A percentile compares a stretch with the other conserved stretches of the same genome.
phyloP scores from a whole-genome alignment of 2,888 invertebrate genomes.

The Drosophila fungiperda region DNA sequence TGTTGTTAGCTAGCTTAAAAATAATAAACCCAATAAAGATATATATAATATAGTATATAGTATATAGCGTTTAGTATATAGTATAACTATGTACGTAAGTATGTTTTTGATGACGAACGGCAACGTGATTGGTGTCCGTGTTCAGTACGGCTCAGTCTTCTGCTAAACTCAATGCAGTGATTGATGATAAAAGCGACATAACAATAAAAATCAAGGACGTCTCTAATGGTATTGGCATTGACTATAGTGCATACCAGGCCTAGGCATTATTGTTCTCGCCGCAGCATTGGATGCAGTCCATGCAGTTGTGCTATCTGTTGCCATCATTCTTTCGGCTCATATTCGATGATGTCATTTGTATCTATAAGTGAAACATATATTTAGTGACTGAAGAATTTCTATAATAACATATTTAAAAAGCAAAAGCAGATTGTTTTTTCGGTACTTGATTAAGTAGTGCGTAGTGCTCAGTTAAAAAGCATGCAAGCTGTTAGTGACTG shows the following conservation, averaged over 20 bases:
- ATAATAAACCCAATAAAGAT: conserved; percentile 48
- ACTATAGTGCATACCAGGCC: conserved; percentile 49
- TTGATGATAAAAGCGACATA: conserved; percentile 42
- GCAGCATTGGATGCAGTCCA: conserved; percentile 90
- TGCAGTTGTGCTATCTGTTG: conserved; percentile 89
- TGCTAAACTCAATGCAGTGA: conserved; percentile 71
- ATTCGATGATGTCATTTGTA: conserved; percentile 84
- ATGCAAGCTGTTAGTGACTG: conserved; percentile 70
- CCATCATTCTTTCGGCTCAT: conserved; percentile 85
- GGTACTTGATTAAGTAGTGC: conserved; percentile 16
- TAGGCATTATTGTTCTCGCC: conserved; percentile 86
- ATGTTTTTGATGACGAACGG: conserved; percentile 70
- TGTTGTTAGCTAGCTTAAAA: conserved; percentile 54
- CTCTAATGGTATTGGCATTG: conserved; percentile 33
- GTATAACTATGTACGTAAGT: conserved; percentile 46
- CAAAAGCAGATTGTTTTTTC: neutral
- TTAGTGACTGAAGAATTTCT: neutral
- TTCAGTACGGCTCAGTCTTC: conserved; percentile 73
- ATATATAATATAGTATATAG: conserved; percentile 30
- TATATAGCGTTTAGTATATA: conserved; percentile 39
- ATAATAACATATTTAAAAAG: neutral
- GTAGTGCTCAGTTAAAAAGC: conserved; percentile 26
- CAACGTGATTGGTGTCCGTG: conserved; percentile 75
- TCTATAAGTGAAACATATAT: conserved; percentile 61
- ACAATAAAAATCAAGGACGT: conserved; percentile 45